Conservation (phyloP, 2,113 vertebrate genomes). For the Microcebus griseorufus region DNA sequence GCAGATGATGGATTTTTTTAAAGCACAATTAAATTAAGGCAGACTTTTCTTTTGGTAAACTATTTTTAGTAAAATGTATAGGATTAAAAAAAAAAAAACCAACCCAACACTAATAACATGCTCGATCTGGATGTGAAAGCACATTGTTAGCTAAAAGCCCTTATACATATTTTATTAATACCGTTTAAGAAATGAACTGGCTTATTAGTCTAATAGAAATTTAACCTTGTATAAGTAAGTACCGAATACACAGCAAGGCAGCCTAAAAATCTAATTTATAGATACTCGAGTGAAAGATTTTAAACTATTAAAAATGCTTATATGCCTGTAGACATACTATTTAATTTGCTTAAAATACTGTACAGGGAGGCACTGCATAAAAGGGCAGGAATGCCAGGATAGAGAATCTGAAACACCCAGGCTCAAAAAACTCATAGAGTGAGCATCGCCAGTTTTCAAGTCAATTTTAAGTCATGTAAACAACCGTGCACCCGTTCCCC, state of each 20-base stretch:
- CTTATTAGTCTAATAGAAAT: neutral
- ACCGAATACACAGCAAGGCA: neutral
- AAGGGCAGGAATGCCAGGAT: neutral
- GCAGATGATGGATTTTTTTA: constrained; percentile 53
- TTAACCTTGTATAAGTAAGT: constrained; percentile 18
- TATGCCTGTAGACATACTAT: neutral
- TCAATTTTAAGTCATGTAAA: neutral
- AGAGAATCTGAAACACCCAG: neutral
- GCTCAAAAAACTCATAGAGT: neutral
- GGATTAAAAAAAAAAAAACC: constrained; percentile 42
- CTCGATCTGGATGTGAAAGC: constrained; percentile 58
- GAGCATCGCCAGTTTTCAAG: neutral
- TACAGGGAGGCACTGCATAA: neutral
- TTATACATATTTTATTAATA: constrained; percentile 35
- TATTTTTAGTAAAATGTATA: constrained; percentile 76
- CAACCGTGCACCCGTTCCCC: neutral
- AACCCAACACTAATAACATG: constrained; percentile 20
- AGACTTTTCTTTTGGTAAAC: constrained; percentile 67
- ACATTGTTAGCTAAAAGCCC: neutral
- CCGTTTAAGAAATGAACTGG: constrained; percentile 14
- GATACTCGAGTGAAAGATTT: neutral
- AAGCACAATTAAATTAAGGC: constrained; percentile 71
- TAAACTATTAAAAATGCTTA: constrained; percentile 40
- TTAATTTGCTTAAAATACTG: constrained; percentile 28
- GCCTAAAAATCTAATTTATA: neutral